phyloP scores from a whole-genome alignment of 2,888 invertebrate genomes.

The Cephus nigrinus region DNA sequence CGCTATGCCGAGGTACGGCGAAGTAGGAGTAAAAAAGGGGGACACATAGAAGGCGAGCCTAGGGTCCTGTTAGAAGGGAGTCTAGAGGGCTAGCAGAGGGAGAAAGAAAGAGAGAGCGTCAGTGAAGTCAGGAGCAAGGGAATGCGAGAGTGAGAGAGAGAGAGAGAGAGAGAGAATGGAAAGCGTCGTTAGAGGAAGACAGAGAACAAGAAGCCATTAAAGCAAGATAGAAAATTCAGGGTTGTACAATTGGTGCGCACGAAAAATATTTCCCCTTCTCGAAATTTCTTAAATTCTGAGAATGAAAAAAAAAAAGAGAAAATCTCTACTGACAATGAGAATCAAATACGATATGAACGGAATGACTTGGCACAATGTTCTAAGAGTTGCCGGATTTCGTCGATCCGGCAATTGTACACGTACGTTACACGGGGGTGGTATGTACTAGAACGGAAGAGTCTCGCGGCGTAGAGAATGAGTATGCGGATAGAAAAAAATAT shows the following conservation, averaged over 20 bases:
- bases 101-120: constrained; percentile 6
- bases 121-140: background rate
- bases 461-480: background rate
- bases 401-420: background rate
- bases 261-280: background rate
- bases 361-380: background rate
- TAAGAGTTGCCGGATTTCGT: background rate
- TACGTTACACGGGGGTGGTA: background rate
- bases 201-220: constrained; percentile 15
- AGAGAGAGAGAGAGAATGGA: background rate
- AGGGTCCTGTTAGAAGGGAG: background rate
- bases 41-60: background rate
- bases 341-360: background rate
- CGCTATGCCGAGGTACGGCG: background rate
- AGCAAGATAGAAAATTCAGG: background rate
- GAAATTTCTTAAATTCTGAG: background rate
- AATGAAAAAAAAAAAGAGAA: background rate
- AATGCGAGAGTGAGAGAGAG: background rate
- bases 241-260: background rate
- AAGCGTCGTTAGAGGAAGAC: constrained; percentile 12
- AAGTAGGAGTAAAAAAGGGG: background rate
- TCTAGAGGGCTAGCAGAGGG: constrained; percentile 10
- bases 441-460: background rate
- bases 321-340: background rate
- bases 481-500: background rate